These are phyloP conservation scores for Hirtodrosophila histrioides DNA, from an alignment of 2,888 invertebrate species.

Conservation along the genomic window DNA sequence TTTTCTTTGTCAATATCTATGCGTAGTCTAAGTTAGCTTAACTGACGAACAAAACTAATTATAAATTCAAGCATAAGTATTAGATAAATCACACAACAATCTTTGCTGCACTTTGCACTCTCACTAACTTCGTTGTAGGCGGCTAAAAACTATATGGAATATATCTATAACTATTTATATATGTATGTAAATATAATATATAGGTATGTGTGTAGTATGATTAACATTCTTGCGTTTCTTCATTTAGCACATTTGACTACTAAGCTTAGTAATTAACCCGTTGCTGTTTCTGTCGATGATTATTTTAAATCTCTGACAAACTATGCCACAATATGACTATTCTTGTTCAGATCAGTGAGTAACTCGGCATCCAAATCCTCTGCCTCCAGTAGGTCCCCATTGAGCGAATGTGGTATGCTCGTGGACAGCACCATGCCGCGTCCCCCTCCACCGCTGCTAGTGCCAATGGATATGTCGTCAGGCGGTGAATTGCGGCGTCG, in stretches of 20 bases:
- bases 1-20: slow-evolving; percentile 50
- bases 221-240: slow-evolving; percentile 57
- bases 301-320: slow-evolving; percentile 21
- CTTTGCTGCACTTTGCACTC: slow-evolving; percentile 61
- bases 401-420: slow-evolving; percentile 75
- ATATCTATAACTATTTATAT: slow-evolving; percentile 29
- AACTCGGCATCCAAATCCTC: slow-evolving; percentile 83
- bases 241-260: slow-evolving; percentile 73
- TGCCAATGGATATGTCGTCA: slow-evolving; percentile 77
- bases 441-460: slow-evolving; percentile 44
- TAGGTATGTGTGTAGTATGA: slow-evolving; percentile 46
- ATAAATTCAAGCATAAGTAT: slow-evolving; percentile 65
- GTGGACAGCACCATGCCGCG: slow-evolving; percentile 72
- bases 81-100: slow-evolving; percentile 72
- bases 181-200: slow-evolving; percentile 57
- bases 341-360: slow-evolving; percentile 84
- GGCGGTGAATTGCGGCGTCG: slow-evolving; percentile 80
- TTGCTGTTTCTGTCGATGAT: slow-evolving; percentile 52
- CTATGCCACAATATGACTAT: slow-evolving; percentile 84
- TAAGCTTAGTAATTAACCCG: slow-evolving; percentile 76
- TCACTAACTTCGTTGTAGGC: slow-evolving; percentile 71
- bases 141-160: slow-evolving; percentile 59
- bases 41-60: slow-evolving; percentile 43
- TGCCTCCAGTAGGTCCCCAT: slow-evolving; percentile 83
- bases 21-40: slow-evolving; percentile 50